Evolutionary conservation across 2,888 invertebrate species (phyloP), one percentile per base, ranked within the genome.

Genomic region (Protonemura montana): DNA sequence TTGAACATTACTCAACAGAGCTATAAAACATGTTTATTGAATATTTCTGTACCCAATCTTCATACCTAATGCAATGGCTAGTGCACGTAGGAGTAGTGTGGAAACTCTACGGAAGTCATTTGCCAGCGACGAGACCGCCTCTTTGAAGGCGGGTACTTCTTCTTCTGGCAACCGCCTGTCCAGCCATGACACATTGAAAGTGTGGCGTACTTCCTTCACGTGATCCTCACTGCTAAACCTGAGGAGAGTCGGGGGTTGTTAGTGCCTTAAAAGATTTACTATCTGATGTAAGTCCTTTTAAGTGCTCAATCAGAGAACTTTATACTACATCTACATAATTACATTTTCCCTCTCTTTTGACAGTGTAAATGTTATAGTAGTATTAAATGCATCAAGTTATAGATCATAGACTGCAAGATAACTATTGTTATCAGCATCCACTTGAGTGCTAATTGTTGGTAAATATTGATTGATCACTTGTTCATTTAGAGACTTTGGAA

Each of bases 101-200:
- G 95, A 93, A 87, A 95, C 92, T 89, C 94, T 94, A 89, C 95
- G 95, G 88, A 95, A 94, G 90, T 95, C 95, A 87, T 92, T 93
- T n/a, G 95, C 94, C 88, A 95, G 92, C 27, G 94, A 93, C 83
- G 94, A 93, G 84, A 95, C 93, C 89, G 94, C 94, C 89, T 93
- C 92, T 87, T 93, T 92, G 91, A 95, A 95, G 89, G 94, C 93
- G 0, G 95, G 94, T 88, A 95, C 94, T 89, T 95, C 95, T 88
- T 90, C 90, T 76, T 94, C 94, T 0, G 95, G 95, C 91, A 95
- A 92, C 89, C 93, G 92, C 83, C 93, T 92, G 82, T 92, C 92
- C 88, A 93, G 92, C 89, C 94, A 90, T 88, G 91, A 89, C 35
- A 95, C 94, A 91, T 95, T 95, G 92, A 94, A 95, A 87, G 94